Evolutionary conservation across 92 coral and sea anemone genomes (phyloP).

Genomic region (Zoanthus sociatus): DNA sequence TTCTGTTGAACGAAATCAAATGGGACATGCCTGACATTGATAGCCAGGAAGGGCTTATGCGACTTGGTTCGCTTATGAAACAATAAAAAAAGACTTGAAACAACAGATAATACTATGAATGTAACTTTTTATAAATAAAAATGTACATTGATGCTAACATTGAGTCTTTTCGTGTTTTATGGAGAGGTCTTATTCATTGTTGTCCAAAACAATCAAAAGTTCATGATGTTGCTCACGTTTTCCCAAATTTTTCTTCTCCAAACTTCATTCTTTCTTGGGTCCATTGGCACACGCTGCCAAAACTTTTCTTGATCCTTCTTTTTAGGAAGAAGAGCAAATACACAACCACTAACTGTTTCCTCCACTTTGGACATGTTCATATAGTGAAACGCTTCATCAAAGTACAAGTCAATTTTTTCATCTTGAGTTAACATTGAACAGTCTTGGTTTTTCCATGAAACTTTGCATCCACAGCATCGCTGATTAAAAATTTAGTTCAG

Average conservation of each 20-base stretch:
- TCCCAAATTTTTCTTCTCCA: not conserved
- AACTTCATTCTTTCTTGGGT: not conserved
- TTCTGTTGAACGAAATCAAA: too few relatives aligned
- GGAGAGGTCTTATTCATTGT: not conserved
- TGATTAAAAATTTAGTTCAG: not conserved
- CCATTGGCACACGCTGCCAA: not conserved
- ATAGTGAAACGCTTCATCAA: conserved; percentile 19
- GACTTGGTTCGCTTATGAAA: too few relatives aligned
- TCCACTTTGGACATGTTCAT: not conserved
- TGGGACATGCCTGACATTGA: too few relatives aligned
- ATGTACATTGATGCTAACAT: too few relatives aligned
- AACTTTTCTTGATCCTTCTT: not conserved
- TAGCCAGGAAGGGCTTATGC: too few relatives aligned
- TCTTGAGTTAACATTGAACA: conserved; percentile 8
- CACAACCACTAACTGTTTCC: not conserved
- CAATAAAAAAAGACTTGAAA: too few relatives aligned
- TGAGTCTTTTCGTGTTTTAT: too few relatives aligned
- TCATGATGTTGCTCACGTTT: not conserved
- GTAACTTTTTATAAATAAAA: too few relatives aligned
- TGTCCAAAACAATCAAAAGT: not conserved
- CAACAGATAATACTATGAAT: too few relatives aligned
- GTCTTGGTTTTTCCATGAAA: not conserved
- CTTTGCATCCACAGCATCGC: conserved; percentile 30
- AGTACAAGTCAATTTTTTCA: conserved; percentile 20
- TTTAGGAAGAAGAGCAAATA: not conserved